Evolutionary conservation across 2,888 invertebrate species (phyloP).

Genomic region (Drosophila borealis): DNA sequence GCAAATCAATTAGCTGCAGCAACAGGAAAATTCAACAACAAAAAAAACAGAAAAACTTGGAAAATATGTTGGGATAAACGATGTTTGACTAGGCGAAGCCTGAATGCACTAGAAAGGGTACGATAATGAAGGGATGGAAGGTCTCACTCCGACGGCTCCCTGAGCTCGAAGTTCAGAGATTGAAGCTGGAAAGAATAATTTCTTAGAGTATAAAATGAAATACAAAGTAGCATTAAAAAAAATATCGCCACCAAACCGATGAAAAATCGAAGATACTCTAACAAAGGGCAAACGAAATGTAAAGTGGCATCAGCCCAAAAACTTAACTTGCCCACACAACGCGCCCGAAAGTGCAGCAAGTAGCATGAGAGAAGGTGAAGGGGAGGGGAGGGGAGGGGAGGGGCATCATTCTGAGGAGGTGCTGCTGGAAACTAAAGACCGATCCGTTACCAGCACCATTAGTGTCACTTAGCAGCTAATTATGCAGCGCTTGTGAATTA

Average conservation of each 20-base stretch:
- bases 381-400: neutral
- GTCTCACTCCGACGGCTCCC: no score
- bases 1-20: constrained; percentile 61
- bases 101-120: constrained; percentile 20
- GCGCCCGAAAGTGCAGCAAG: constrained; percentile 40
- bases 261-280: neutral
- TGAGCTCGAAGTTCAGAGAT: neutral
- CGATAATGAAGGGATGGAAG: no score
- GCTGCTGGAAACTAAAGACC: constrained; percentile 28
- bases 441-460: constrained; percentile 66
- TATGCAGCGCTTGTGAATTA: constrained; percentile 79
- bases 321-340: constrained; percentile 54
- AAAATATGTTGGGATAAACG: no score
- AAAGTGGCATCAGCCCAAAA: constrained; percentile 24
- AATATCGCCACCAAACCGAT: neutral
- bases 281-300: constrained; percentile 13
- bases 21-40: constrained; percentile 12
- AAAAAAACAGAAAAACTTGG: constrained; percentile 2
- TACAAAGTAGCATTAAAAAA: no score
- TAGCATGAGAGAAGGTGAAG: neutral
- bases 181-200: neutral
- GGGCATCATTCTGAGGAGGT: constrained; percentile 29
- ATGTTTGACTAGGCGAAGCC: neutral
- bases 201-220: neutral
- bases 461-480: constrained; percentile 83